phyloP scores from a whole-genome alignment of 1,140 invertebrate species.

The Proales similis region DNA sequence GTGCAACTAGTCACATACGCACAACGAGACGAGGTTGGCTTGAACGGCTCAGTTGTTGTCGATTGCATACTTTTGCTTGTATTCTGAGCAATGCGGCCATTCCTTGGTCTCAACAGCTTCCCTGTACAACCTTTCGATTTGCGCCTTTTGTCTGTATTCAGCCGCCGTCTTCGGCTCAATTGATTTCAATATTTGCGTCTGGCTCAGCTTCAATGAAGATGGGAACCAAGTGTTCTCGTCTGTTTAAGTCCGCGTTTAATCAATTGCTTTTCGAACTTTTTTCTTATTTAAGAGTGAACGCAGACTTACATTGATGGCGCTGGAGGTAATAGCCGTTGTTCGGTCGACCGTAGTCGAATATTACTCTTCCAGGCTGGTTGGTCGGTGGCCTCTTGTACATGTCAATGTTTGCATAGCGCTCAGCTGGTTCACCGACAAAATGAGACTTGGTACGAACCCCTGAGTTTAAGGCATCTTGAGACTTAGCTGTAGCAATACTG shows the following conservation, averaged over 20 bases:
- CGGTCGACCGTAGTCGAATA: slow-evolving; percentile 47
- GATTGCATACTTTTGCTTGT: slow-evolving; percentile 46
- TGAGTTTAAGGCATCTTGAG: slow-evolving; percentile 29
- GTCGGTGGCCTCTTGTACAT: slow-evolving; percentile 48
- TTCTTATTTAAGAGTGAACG: neutral
- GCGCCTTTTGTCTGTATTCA: slow-evolving; percentile 42
- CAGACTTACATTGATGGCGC: slow-evolving; percentile 46
- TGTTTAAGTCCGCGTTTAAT: slow-evolving; percentile 18
- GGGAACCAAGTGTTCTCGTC: slow-evolving; percentile 49
- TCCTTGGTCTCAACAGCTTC: slow-evolving; percentile 40
- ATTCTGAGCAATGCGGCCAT: slow-evolving; percentile 47
- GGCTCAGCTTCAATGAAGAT: slow-evolving; percentile 45
- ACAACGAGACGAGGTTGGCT: no score
- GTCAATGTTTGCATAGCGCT: slow-evolving; percentile 46
- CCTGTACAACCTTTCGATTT: slow-evolving; percentile 39
- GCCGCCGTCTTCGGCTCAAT: slow-evolving; percentile 45
- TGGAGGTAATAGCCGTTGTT: slow-evolving; percentile 48
- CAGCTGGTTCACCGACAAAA: slow-evolving; percentile 44
- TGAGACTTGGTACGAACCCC: slow-evolving; percentile 46
- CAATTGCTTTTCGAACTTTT: neutral
- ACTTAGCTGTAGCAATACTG: neutral
- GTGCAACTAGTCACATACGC: no score
- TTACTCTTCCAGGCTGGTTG: slow-evolving; percentile 44
- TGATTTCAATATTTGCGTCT: slow-evolving; percentile 43
- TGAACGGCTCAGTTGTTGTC: no score